Evolutionary conservation across 2,113 vertebrate genomes (phyloP), one percentile per base, ranked within the genome.

Genomic region (Clinocottus analis): DNA sequence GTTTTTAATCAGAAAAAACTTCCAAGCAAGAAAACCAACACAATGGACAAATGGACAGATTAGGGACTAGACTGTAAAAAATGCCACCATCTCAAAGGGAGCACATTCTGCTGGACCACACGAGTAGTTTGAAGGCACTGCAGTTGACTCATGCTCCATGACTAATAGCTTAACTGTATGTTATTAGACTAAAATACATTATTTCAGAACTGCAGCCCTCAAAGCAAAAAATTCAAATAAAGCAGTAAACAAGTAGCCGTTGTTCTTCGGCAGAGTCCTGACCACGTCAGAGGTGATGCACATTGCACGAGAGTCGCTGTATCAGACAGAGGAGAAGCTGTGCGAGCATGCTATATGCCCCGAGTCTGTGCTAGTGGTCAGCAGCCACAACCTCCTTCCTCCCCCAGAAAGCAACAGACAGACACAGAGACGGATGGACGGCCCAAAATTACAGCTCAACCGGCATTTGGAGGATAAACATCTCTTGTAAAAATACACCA

Each of bases 401-500:
- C 72, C 86, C 79, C 79, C 39, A 56, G 81, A 89, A 65, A 87
- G 76, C 76, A 59, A 64, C 74, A 79, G 75, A 87, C 87, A 84
- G 85, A 90, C 81, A 80, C 37, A 47, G 76, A 91, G 83, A 87
- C 67, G 29, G 88, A 92, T 77, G 84, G 82, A 87, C 43, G 41
- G 82, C 89, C 87, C 85, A 85, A 89, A 94, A 94, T 95, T 94
- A 94, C 90, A 94, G 90, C 84, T 74, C 70, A 79, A 75, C 75
- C 37, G n/a, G 79, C 76, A 64, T 85, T 91, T 88, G 60, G 60
- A 91, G 92, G 87, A 88, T 94, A 94, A 94, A 95, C 90, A 93
- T 94, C 79, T 72, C 88, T 70, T 93, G 88, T 88, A 94, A 93
- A 94, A 95, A 94, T 93, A 95, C 85, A 93, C 87, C 21, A 43